Base-by-base conservation (phyloP, 2,113 vertebrate species). In the Salvelinus alpinus region DNA sequence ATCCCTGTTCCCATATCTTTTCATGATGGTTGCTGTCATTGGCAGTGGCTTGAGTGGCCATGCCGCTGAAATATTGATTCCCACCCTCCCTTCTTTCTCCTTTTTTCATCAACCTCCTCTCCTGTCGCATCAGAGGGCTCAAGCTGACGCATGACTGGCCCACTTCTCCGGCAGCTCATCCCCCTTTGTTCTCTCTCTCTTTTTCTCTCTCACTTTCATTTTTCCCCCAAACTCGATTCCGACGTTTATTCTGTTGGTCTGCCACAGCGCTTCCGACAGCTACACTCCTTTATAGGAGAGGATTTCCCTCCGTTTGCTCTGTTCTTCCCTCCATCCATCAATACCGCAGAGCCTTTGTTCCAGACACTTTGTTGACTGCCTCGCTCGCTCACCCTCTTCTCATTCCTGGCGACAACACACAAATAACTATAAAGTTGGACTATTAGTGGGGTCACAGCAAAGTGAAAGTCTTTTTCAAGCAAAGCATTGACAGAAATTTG, bases 21-120 rank as follows among this genome's bases (percentile, higher is more conserved):
- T 94, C 89, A 93, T 92, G 93, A 94, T 93, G 91, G 91, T 92
- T 93, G 90, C 91, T 90, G 91, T 92, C 92, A 93, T 88, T 90
- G 89, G 90, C 85, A 85, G 86, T 83, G 83, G 91, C 86, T 91
- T 90, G 90, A 93, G 90, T 91, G 91, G 90, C 83, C 88, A 78
- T 78, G 77, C 89, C 79, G 87, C 73, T 79, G 88, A 93, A 92
- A 92, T 94, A 93, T 93, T 92, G 90, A 94, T 93, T 94, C 87
- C 59, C 66, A 14, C 71, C 44, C 14, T 44, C 38, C 38, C 9
- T 29, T 11, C 38, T 44, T 27, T 18, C 31, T 38, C 25, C 62
- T 34, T 54, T 27, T 22, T n/a, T 71, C 24, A 31, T 29, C 14
- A 47, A 44, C 9, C 38, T 16, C 59, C 13, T 54, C 59, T 60